phyloP scores from a whole-genome alignment of 92 coral and sea anemone genomes.

The Siderastrea siderea region DNA sequence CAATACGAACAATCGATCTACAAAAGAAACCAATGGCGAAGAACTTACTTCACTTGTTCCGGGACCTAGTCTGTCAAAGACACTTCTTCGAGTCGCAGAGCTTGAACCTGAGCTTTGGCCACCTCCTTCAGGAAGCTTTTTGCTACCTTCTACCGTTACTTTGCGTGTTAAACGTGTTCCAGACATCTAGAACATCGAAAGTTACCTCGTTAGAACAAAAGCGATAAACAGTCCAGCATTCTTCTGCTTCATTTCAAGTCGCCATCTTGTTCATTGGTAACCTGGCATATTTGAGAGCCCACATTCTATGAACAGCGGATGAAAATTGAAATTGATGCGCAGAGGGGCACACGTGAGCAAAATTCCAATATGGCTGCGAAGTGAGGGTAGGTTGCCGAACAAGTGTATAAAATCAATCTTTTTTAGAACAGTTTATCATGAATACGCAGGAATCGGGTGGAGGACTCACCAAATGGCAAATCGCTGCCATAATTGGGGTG shows the following conservation, averaged over 20 bases:
- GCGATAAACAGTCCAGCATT: background rate
- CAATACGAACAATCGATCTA: background rate
- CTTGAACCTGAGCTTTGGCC: constrained; percentile 50
- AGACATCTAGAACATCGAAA: constrained; percentile 71
- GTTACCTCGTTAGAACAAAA: background rate
- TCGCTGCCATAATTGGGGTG: constrained; percentile 82
- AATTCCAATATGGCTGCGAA: constrained; percentile 37
- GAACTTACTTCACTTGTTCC: constrained; percentile 91
- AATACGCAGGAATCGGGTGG: constrained; percentile 79
- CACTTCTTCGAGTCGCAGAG: constrained; percentile 77
- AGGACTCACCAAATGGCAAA: constrained; percentile 86
- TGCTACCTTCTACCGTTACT: constrained; percentile 97
- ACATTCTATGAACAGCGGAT: background rate
- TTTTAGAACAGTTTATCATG: constrained; percentile 50
- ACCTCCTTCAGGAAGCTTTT: constrained; percentile 83
- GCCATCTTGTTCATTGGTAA: constrained; percentile 40
- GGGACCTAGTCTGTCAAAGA: constrained; percentile 98
- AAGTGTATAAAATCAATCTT: background rate
- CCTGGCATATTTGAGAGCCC: constrained; percentile 27
- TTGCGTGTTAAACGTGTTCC: constrained; percentile 95
- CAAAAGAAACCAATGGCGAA: background rate
- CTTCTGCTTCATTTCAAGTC: background rate
- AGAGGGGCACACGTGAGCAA: constrained; percentile 32
- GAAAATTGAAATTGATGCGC: constrained; percentile 7
- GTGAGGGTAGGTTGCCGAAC: background rate